phyloP scores from a whole-genome alignment of 1,140 invertebrate genomes.

The Steinernema khuongi region DNA sequence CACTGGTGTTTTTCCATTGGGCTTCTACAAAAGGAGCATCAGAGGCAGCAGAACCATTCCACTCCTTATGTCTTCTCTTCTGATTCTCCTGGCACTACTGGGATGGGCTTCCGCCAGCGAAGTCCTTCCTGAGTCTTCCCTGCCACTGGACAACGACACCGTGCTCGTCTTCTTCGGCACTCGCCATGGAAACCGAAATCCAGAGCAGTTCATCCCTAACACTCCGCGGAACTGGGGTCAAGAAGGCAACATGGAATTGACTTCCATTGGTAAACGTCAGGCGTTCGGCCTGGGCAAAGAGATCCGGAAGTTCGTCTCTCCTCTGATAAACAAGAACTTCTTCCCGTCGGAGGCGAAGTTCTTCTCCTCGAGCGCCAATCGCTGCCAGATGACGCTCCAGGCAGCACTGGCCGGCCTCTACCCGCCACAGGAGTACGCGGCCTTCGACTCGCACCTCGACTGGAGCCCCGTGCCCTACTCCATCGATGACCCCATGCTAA shows the following conservation, averaged over 20 bases:
- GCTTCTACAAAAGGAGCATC: no score
- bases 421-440: constrained; percentile 18
- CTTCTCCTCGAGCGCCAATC: constrained; percentile 34
- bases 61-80: no score
- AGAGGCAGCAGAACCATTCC: no score
- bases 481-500: constrained; percentile 41
- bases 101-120: no score
- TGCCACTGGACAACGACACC: constrained; percentile 32
- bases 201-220: constrained; percentile 37
- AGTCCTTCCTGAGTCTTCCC: no score
- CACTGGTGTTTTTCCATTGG: no score
- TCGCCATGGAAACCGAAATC: constrained; percentile 40
- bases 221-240: constrained; percentile 33
- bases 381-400: constrained; percentile 46
- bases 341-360: constrained; percentile 36
- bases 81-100: no score
- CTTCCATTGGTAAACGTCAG: constrained; percentile 38
- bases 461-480: constrained; percentile 42
- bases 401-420: constrained; percentile 24
- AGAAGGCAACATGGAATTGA: constrained; percentile 38
- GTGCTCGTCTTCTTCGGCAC: constrained; percentile 25
- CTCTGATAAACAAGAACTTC: constrained; percentile 32
- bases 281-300: constrained; percentile 36
- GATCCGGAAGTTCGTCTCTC: constrained; percentile 31
- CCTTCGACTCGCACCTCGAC: constrained; percentile 23